phyloP scores from a whole-genome alignment of 2,797 vertebrate genomes.

The Chiroxiphia lanceolata region DNA sequence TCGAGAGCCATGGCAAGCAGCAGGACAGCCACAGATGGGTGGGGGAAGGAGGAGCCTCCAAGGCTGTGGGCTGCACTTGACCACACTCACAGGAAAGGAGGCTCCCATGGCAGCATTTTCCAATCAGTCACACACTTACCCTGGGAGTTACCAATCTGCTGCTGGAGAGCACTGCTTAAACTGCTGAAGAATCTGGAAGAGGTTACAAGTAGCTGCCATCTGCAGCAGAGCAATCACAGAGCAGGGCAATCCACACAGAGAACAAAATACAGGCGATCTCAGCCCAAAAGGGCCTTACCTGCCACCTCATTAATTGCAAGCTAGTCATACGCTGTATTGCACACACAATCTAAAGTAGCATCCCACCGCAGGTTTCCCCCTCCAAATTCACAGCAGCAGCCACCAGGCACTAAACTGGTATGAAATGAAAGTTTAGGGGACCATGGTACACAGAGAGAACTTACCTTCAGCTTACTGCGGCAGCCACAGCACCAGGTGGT shows the following conservation, averaged over 20 bases:
- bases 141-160: background rate
- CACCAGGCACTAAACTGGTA: background rate
- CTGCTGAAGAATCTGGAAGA: background rate
- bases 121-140: accelerated
- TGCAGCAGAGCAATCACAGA: background rate
- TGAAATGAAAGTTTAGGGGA: background rate
- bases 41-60: background rate
- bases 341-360: background rate
- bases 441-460: background rate
- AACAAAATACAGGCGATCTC: background rate
- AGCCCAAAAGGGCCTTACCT: background rate
- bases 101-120: background rate
- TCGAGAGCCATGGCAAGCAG: background rate
- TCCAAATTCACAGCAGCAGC: background rate
- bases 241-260: background rate
- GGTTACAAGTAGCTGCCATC: background rate
- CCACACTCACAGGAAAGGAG: background rate
- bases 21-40: background rate
- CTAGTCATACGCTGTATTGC: accelerated
- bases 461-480: background rate
- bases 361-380: background rate
- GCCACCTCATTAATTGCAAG: background rate
- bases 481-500: accelerated
- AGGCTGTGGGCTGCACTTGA: accelerated
- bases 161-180: background rate